Base-by-base conservation (phyloP, 2,888 invertebrate species). In the Heliconius sara region DNA sequence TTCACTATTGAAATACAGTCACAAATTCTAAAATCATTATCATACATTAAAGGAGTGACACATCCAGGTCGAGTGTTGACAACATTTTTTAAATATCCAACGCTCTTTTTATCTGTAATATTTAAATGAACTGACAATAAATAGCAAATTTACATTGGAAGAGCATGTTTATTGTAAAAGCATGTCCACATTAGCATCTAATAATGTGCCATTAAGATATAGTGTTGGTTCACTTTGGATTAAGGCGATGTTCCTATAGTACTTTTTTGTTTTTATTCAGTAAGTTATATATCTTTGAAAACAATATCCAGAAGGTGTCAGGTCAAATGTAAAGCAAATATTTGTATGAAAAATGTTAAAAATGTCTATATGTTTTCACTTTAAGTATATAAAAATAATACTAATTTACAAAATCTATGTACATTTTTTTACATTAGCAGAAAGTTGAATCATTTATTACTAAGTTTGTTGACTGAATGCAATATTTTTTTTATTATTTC, bases 191-290 rank as follows among this genome's bases (percentile, higher is more conserved):
- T 91, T 90, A 89, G 84, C 88, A 89, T 90, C 86, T 79, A 81
- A 84, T 84, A 86, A 87, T 87, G 85, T 86, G 85, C 87, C 87
- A 86, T 87, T 87, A 87, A 85, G 85, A 88, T 87, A 88, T 84
- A 84, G 81, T 34, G 65, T 65, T 34, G 77, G 80, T 85, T 89
- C 87, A 88, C 88, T 88, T 80, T 86, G 22, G 13, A 9, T 71
- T 57, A 76, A 72, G 57, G 76, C 76, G 65, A 79, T 71, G 65
- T 63, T n/a, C 63, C 27, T 25, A 27, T 63, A 16, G 12, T 25
- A 12, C 5, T 25, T 65, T 65, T 16, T 65, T 9, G 22, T 65
- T 2, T 16, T 65, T 27, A 27, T 27, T 60, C 19, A 0, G 52
- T 52, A 7, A 52, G 52, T n/a, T 60, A n/a, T n/a, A 60, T n/a